phyloP scores from a whole-genome alignment of 2,888 invertebrate genomes.

The Lycocerus yunnanus region DNA sequence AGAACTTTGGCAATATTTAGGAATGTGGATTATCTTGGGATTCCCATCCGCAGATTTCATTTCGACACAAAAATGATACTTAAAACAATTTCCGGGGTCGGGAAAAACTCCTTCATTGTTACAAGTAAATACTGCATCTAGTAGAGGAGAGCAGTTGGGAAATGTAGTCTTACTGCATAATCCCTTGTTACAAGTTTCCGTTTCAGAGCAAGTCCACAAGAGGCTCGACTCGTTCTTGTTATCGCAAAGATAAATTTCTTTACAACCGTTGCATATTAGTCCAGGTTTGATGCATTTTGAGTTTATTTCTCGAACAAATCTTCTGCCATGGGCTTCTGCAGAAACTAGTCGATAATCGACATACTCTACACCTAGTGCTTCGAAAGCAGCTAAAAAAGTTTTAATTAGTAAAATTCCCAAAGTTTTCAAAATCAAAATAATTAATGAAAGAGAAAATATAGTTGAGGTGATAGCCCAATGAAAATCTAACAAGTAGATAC shows the following conservation, averaged over 20 bases:
- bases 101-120: constrained; percentile 4
- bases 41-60: too few species aligned
- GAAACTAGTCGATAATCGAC: neutral
- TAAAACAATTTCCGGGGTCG: constrained; percentile 3
- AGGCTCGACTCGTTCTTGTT: neutral
- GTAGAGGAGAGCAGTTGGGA: neutral
- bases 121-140: neutral
- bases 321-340: neutral
- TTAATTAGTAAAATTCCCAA: neutral
- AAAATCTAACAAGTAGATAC: too few species aligned
- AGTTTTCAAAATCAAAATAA: too few species aligned
- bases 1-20: neutral
- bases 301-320: neutral
- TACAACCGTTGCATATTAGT: neutral
- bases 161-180: rapidly evolving
- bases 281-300: neutral
- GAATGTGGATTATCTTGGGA: neutral
- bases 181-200: neutral
- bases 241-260: neutral
- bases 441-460: too few species aligned
- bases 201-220: neutral
- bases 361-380: neutral
- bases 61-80: constrained; percentile 6
- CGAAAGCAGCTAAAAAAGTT: neutral
- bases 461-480: too few species aligned